A percentile compares a stretch with the other conserved stretches of the same genome.
Evolutionary conservation across 2,888 invertebrate species (phyloP).

Genomic region (Sarcophaga carnaria): DNA sequence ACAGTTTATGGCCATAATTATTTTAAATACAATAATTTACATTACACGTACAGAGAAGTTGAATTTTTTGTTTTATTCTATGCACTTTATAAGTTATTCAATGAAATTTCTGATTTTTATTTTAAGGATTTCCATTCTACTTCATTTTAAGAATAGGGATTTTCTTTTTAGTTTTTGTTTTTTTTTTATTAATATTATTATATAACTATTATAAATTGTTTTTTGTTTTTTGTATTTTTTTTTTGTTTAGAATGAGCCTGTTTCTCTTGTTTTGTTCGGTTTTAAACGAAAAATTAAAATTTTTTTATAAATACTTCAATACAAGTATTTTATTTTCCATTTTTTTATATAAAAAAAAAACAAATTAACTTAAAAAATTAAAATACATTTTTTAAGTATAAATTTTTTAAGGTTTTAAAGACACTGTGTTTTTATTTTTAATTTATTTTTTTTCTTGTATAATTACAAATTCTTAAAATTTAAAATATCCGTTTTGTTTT

Average conservation of each 20-base stretch:
- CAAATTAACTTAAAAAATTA: not conserved
- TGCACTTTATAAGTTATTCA: not conserved
- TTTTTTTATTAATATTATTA: not conserved
- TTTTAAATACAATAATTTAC: not conserved
- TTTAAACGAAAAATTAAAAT: not conserved
- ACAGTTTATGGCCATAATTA: not conserved
- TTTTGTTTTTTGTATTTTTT: no score
- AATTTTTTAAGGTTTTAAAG: slow-evolving; percentile 37
- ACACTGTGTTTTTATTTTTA: slow-evolving; percentile 45
- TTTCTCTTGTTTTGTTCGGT: not conserved
- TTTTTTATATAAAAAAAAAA: not conserved
- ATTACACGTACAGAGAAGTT: slow-evolving; percentile 26
- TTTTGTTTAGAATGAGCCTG: slow-evolving; percentile 45
- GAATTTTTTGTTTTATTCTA: not conserved
- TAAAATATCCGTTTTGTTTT: slow-evolving; percentile 20
- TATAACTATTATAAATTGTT: not conserved
- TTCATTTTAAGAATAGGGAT: slow-evolving; percentile 24
- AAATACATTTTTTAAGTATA: slow-evolving; percentile 23
- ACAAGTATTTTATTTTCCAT: not conserved
- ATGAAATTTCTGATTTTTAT: not conserved
- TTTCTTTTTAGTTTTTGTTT: not conserved
- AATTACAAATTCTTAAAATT: slow-evolving; percentile 45
- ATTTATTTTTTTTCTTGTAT: slow-evolving; percentile 26
- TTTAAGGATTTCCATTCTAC: not conserved
- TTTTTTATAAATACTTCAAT: not conserved